Evolutionary conservation across 2,888 invertebrate genomes (phyloP).

Genomic region (Mantis religiosa): DNA sequence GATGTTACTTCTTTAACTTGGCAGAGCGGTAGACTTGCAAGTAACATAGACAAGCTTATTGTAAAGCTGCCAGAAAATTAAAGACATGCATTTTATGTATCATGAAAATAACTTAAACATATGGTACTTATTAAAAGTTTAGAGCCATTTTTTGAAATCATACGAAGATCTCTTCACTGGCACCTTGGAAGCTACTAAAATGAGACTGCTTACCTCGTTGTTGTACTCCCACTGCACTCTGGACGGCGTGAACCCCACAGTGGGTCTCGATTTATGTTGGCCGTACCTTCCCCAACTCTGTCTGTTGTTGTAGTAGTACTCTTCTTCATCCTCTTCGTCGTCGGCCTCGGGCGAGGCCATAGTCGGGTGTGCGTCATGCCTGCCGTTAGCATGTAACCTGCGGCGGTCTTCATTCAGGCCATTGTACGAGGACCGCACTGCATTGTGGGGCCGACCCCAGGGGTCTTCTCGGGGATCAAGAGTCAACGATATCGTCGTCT

Average conservation of each 20-base stretch:
- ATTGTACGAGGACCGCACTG: background rate
- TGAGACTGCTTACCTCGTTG: background rate
- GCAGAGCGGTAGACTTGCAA: too few relatives aligned
- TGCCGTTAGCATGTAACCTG: background rate
- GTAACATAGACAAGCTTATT: too few relatives aligned
- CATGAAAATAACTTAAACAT: too few relatives aligned
- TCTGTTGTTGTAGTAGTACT: background rate
- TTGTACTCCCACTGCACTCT: background rate
- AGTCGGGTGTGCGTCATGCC: background rate
- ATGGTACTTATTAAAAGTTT: too few relatives aligned
- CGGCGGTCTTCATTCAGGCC: background rate
- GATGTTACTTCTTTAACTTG: too few relatives aligned
- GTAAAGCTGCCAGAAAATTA: too few relatives aligned
- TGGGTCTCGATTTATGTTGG: background rate
- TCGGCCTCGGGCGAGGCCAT: background rate
- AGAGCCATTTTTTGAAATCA: too few relatives aligned
- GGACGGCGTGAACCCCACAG: background rate
- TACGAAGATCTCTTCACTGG: too few relatives aligned
- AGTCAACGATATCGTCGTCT: background rate
- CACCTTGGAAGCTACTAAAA: too few relatives aligned
- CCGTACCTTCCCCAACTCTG: background rate
- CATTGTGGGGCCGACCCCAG: background rate
- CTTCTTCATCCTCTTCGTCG: slow-evolving; percentile 4
- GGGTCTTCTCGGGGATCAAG: background rate
- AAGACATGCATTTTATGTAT: too few relatives aligned